Conservation (phyloP, 2,797 vertebrate genomes). For the Smutsia temminckii region DNA sequence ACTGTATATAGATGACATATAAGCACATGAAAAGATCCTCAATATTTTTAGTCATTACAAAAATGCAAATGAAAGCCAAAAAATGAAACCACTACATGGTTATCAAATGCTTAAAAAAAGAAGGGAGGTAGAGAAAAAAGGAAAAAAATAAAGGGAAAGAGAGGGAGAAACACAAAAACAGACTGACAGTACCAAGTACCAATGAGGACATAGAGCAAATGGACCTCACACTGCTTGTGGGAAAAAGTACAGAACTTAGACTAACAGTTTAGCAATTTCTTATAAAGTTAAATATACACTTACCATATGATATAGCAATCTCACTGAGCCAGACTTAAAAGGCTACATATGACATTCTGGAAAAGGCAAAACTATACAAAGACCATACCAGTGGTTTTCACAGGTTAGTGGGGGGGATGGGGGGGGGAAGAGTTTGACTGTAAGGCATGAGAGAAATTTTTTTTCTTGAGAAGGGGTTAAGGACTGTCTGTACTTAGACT, state of each 20-base stretch:
- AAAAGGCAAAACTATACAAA: slow-evolving; percentile 17
- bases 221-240: neutral
- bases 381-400: neutral
- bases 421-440: neutral
- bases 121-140: neutral
- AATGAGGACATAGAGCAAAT: neutral
- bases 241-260: neutral
- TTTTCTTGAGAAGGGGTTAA: neutral
- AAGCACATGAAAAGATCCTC: neutral
- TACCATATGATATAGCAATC: neutral
- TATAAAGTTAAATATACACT: neutral
- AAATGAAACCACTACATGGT: neutral
- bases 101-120: neutral
- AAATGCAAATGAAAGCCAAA: slow-evolving; percentile 36
- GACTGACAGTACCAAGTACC: neutral
- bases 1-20: neutral
- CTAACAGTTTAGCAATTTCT: neutral
- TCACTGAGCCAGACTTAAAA: neutral
- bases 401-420: neutral
- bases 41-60: neutral
- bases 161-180: neutral
- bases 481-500: neutral
- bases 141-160: neutral
- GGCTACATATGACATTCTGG: neutral
- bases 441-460: neutral